Conservation (phyloP, 2,888 invertebrate genomes). For the Bembecia ichneumoniformis region DNA sequence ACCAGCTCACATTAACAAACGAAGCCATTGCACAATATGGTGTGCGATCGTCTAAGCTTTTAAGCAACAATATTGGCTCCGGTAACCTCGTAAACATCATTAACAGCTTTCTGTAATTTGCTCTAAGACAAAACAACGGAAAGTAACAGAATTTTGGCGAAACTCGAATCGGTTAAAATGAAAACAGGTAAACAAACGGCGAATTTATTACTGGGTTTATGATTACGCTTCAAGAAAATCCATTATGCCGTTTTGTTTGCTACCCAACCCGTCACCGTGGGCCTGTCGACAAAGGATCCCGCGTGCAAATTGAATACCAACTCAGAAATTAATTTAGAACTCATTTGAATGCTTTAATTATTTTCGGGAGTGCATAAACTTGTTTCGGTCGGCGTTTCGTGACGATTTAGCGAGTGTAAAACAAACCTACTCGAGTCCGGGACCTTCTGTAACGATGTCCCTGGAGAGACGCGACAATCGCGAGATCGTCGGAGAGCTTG, state of each 20-base stretch:
- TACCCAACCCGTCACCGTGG: constrained; percentile 12
- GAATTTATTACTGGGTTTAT: neutral
- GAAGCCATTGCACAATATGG: too few relatives aligned
- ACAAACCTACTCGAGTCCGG: neutral
- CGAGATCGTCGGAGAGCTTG: neutral
- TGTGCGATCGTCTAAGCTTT: too few relatives aligned
- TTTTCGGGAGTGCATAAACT: constrained; percentile 2
- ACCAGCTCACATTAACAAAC: too few relatives aligned
- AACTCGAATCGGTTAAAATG: neutral
- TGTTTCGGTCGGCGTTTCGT: neutral
- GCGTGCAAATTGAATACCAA: constrained; percentile 14
- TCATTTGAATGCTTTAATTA: constrained; percentile 24
- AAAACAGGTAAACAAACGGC: neutral
- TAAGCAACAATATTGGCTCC: too few relatives aligned
- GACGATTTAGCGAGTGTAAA: neutral
- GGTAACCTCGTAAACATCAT: too few relatives aligned
- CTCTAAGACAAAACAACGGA: neutral
- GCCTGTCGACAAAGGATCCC: constrained; percentile 12
- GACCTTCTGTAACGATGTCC: neutral
- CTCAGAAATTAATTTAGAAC: constrained; percentile 30
- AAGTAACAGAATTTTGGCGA: neutral
- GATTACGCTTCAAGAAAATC: constrained; percentile 6
- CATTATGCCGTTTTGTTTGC: constrained; percentile 15
- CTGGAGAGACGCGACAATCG: neutral
- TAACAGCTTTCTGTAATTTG: too few relatives aligned